Conservation (phyloP, 2,888 invertebrate species). For the Plagodis dolabraria region DNA sequence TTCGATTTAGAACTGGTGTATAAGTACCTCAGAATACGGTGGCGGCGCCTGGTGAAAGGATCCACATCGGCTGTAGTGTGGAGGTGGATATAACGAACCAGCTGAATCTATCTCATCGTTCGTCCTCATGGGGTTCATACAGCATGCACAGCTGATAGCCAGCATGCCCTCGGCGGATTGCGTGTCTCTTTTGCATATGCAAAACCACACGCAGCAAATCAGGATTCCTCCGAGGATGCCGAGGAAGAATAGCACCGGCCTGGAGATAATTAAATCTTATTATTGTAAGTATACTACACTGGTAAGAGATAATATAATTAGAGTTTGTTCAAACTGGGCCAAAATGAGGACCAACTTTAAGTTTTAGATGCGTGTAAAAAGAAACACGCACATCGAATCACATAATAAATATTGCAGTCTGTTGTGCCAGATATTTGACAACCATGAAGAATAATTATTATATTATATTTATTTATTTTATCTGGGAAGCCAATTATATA, state of each 20-base stretch:
- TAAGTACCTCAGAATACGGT: constrained; percentile 92
- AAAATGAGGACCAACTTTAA: background rate
- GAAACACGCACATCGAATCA: no score
- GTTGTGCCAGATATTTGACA: no score
- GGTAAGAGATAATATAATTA: no score
- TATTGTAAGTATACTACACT: background rate
- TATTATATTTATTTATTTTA: no score
- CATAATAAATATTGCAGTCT: no score
- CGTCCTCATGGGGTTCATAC: constrained; percentile 66
- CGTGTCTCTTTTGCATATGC: constrained; percentile 56
- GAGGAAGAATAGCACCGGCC: constrained; percentile 88
- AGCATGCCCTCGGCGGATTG: constrained; percentile 23
- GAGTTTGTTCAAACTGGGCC: background rate
- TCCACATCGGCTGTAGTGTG: constrained; percentile 93
- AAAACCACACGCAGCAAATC: constrained; percentile 87
- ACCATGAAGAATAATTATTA: no score
- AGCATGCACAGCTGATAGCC: constrained; percentile 60
- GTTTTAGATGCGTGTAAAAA: no score
- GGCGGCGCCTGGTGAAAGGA: constrained; percentile 93
- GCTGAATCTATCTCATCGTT: constrained; percentile 92
- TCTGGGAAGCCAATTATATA: no score
- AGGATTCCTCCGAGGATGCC: constrained; percentile 88
- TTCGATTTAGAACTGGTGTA: constrained; percentile 31
- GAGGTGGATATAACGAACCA: constrained; percentile 92
- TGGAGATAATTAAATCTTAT: constrained; percentile 46